These are phyloP conservation scores for Diabrotica undecimpunctata DNA, from an alignment of 1,140 invertebrate genomes.

Conservation along the genomic window DNA sequence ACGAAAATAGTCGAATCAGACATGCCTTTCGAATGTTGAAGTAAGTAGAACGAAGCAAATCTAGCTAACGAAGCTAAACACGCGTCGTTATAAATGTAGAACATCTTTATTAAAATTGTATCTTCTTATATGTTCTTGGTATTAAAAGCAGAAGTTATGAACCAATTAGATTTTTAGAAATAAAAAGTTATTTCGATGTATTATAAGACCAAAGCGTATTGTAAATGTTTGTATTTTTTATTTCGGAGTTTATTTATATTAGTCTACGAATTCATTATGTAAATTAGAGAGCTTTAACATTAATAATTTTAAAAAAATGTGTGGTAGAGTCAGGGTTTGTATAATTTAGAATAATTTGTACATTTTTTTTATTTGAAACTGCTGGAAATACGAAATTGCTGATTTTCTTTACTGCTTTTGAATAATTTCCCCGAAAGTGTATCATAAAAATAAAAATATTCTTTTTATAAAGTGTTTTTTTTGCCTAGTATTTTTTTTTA, in stretches of 20 bases:
- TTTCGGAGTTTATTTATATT: constrained; percentile 9
- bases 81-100: no score
- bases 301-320: constrained; percentile 5
- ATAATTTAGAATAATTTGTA: constrained; percentile 11
- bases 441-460: constrained; percentile 5
- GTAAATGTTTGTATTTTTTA: constrained; percentile 13
- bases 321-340: constrained; percentile 17
- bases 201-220: constrained; percentile 10
- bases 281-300: constrained; percentile 19
- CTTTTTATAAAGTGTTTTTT: not conserved
- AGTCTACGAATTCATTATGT: constrained; percentile 11
- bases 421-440: not conserved
- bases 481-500: not conserved
- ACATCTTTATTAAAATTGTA: no score
- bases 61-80: no score
- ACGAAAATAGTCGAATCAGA: no score
- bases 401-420: not conserved
- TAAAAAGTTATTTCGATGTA: not conserved
- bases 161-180: no score
- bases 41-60: no score
- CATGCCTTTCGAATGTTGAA: no score
- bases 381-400: not conserved
- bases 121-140: no score
- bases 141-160: no score
- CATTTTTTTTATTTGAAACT: constrained; percentile 12